Base-by-base conservation (phyloP, 2,888 invertebrate species). In the Drosophila nigricruria region DNA sequence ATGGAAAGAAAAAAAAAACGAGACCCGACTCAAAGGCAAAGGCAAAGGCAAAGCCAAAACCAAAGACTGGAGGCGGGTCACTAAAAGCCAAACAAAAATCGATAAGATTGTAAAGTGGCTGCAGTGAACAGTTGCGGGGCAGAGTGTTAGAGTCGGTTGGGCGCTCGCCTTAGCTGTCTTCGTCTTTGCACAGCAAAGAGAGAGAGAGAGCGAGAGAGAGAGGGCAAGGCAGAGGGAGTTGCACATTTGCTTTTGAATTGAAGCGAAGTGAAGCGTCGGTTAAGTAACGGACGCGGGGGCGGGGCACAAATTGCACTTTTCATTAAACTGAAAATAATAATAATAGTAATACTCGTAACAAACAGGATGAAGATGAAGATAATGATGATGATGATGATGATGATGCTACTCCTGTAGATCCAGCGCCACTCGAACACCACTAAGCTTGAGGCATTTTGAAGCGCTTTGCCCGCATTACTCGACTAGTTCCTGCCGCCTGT, bases 11-110 rank as follows among this genome's bases (percentile, higher is more conserved):
- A 20, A 20, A 20, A 40, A 20, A 5, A 42, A 16, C 3, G 9
- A 27, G 25, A 38, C 6, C n/a, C 38, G 68, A 68, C 77, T 80
- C 81, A 81, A 82, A 78, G 76, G 70, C 36, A 36, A 43, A 43
- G 23, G 43, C 72, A 62, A 73, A 47, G 62, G 45, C 57, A 40
- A 42, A 40, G 53, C 18, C 83, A 86, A 83, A 76, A 69, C 69
- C 72, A 59, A 79, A 47, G 65, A 65, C 54, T 53, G 53, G 57
- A 47, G 65, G 54, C 53, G 65, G 56, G 62, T 63, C 47, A 49
- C 83, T 78, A 72, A 84, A 79, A 86, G 81, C 88, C 81, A 86
- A 73, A 60, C 64, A 86, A 77, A 87, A 84, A 84, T 84, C 84
- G 88, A 84, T 86, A 74, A 70, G 79, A 71, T 67, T 79, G 66